Base-by-base conservation (phyloP, 2,888 invertebrate species). In the Argyresthia goedartella region DNA sequence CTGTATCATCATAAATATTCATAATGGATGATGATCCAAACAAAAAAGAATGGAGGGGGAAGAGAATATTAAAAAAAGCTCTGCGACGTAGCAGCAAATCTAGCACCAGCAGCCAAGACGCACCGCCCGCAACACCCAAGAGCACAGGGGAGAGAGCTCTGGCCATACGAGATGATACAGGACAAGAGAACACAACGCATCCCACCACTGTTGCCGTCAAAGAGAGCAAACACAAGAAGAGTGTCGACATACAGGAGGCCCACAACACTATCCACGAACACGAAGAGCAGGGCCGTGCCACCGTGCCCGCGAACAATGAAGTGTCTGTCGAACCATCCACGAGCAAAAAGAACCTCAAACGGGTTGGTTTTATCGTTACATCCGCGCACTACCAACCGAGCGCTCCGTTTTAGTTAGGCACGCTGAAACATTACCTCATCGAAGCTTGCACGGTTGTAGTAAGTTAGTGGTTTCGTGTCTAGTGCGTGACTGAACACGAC, bases 11-110 rank as follows among this genome's bases (percentile, higher is more conserved):
- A 43, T 11, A 42, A 34, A 8, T 36, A 9, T 64, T 62, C 72
- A 85, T 79, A 72, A 85, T 85, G 85, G 85, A 85, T 76, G 79
- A 84, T 84, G 84, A 85, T 71, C 80, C 82, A 61, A 81, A 71
- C 60, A 82, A 85, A 67, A 85, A 84, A 62, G 84, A 82, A 60
- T 82, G 81, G 41, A 84, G 81, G 65, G 84, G 82, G 59, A 86
- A 84, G 69, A 74, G 82, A 65, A 68, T 84, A 62, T 68, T 81
- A 48, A 85, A 84, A 64, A 85, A 81, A 67, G 80, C 76, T 54
- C 63, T 78, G 58, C 72, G 85, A 48, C 76, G 84, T 36, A 78
- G 66, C 57, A 84, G 82, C 60, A 82, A 82, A 62, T 71, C 78
- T 25, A 69, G 62, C 52, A 81, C 70, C 60, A 54, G 39, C 15